Base-by-base conservation (phyloP, 1,140 invertebrate genomes). In the Riptortus pedestris region DNA sequence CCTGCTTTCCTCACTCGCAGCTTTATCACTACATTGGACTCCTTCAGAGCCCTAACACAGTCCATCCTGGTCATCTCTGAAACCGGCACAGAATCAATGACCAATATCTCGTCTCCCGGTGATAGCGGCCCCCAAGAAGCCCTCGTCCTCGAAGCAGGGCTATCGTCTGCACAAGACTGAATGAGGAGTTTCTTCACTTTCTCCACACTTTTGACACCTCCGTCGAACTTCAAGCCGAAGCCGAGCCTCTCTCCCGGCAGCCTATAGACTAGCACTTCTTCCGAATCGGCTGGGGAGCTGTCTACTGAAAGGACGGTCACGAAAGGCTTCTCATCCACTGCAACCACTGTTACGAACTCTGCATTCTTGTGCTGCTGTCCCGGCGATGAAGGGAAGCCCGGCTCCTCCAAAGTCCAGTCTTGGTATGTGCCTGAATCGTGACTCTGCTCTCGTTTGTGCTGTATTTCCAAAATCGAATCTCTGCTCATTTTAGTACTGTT, bases 141-240 rank as follows among this genome's bases (percentile, higher is more conserved):
- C 69, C 77, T 78, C 55, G 85, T 87, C 67, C 84, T 81, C 55
- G 87, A 88, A 7, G 91, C 91, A 9, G 92, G 92, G 73, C 90
- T 93, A 65, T 91, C 86, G 27, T 85, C 80, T 24, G 90, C 90
- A 72, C 92, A 91, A 68, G 88, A 92, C 71, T 95, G 91, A 60
- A 96, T 91, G 60, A 90, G 86, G 20, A 96, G 78, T 65, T 85
- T 80, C 9, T 79, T 74, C 3, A 88, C 83, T 57, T 81, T 81
- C 71, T 91, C 87, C 12, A 79, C 79, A 24, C 83, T 85, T 66
- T 85, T 85, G 3, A 86, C 85, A 2, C 90, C 91, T 31, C 91
- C 91, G 74, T 95, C 91, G 72, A 96, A 94, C 72, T 92, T 91
- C 0, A 96, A 75, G 0, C 91, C 91, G 71, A 96, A 90, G 0